phyloP scores from a whole-genome alignment of 2,797 vertebrate species.

The Melanogrammus aeglefinus region DNA sequence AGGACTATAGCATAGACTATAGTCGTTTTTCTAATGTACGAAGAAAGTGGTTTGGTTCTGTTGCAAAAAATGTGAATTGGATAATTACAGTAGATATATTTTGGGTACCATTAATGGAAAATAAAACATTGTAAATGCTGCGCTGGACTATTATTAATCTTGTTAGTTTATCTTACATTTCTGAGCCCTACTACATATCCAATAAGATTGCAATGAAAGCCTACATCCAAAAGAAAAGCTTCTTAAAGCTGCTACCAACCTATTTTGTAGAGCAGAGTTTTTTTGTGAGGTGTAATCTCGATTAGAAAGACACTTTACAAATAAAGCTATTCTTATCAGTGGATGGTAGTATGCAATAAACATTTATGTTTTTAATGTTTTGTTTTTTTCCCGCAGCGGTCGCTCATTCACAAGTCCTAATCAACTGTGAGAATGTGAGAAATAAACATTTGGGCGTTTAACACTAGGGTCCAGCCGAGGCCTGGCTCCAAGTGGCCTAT shows the following conservation, averaged over 20 bases:
- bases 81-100: too few relatives aligned
- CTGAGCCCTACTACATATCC: not conserved
- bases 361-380: not conserved
- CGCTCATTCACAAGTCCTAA: not conserved
- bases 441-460: not conserved
- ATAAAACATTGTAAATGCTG: too few relatives aligned
- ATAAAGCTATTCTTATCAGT: not conserved
- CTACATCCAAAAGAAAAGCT: not conserved
- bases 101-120: too few relatives aligned
- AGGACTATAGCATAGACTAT: not conserved
- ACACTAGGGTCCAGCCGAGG: not conserved
- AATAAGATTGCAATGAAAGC: not conserved
- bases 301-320: not conserved
- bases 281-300: not conserved
- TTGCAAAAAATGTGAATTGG: too few relatives aligned
- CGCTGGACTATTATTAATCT: not conserved
- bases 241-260: not conserved
- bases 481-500: slow-evolving; percentile 49
- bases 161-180: too few relatives aligned
- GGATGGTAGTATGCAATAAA: not conserved
- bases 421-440: not conserved
- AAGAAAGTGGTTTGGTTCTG: too few relatives aligned
- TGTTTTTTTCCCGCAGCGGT: not conserved
- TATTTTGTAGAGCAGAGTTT: not conserved
- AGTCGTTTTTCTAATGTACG: not conserved